phyloP scores from a whole-genome alignment of 2,797 vertebrate genomes.

The Gadopsis bispinosus region DNA sequence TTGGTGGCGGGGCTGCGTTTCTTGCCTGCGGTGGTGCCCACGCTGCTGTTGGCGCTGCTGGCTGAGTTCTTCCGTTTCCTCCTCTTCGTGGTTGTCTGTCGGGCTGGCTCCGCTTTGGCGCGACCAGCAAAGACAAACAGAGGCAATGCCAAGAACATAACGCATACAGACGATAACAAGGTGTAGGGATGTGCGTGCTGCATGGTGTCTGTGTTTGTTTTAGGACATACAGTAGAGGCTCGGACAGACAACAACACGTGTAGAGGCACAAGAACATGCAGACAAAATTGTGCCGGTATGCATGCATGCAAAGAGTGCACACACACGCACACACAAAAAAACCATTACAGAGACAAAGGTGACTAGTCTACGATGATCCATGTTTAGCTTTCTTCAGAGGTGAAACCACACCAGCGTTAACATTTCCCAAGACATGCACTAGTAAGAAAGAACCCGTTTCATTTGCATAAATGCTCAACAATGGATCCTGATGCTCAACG shows the following conservation, averaged over 20 bases:
- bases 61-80: constrained; percentile 99
- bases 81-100: constrained; percentile 96
- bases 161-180: constrained; percentile 74
- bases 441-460: constrained; percentile 68
- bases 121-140: constrained; percentile 80
- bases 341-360: constrained; percentile 34
- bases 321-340: constrained; percentile 1
- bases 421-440: constrained; percentile 80
- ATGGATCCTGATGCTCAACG: constrained; percentile 61
- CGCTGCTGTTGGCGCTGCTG: constrained; percentile 96
- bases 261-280: constrained; percentile 17
- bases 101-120: constrained; percentile 94
- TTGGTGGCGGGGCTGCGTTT: constrained; percentile 94
- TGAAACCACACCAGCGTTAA: constrained; percentile 69
- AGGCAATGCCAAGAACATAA: constrained; percentile 81
- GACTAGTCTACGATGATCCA: constrained; percentile 38
- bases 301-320: constrained; percentile 35
- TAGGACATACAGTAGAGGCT: constrained; percentile 8
- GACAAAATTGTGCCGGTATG: neutral
- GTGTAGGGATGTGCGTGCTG: constrained; percentile 52
- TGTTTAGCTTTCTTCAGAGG: constrained; percentile 71
- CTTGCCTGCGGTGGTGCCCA: constrained; percentile 92
- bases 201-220: constrained; percentile 18
- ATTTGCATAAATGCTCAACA: constrained; percentile 81
- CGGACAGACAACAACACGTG: neutral